A percentile compares a stretch with the other conserved stretches of the same genome.
Evolutionary conservation across 2,113 vertebrate species (phyloP).

Genomic region (Psettodes erumei): DNA sequence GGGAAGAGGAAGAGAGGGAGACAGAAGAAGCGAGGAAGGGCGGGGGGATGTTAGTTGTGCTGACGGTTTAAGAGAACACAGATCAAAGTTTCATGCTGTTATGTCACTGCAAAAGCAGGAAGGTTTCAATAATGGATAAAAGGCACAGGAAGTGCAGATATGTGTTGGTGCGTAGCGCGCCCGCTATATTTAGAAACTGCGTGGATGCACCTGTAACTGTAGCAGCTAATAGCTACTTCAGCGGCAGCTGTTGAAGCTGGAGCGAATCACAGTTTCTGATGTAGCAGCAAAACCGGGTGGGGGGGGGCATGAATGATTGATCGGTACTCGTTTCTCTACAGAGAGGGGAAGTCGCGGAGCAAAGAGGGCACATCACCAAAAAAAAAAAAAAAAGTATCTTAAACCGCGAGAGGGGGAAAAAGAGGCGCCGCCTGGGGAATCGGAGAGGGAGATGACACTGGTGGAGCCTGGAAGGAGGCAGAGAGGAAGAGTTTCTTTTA

Average conservation of each 20-base stretch:
- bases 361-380: conserved; percentile 43
- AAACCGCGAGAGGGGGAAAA: conserved; percentile 30
- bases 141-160: conserved; percentile 35
- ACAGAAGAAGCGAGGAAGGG: conserved; percentile 17
- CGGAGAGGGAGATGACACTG: conserved; percentile 44
- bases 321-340: conserved; percentile 43
- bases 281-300: too few species aligned
- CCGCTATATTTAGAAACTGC: conserved; percentile 63
- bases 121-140: conserved; percentile 74
- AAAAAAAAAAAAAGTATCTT: conserved; percentile 31
- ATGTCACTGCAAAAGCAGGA: conserved; percentile 74
- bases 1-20: conserved; percentile 15
- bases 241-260: conserved; percentile 55
- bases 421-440: conserved; percentile 11
- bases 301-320: conserved; percentile 73
- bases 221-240: conserved; percentile 58
- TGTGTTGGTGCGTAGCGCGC: conserved; percentile 55
- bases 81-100: conserved; percentile 81
- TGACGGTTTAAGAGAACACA: conserved; percentile 77
- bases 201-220: conserved; percentile 52
- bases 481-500: conserved; percentile 55
- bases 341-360: conserved; percentile 27
- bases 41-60: conserved; percentile 67
- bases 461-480: conserved; percentile 36
- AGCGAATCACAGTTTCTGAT: conserved; percentile 66